Base-by-base conservation (phyloP, 2,888 invertebrate genomes). In the Mellilla xanthometata region DNA sequence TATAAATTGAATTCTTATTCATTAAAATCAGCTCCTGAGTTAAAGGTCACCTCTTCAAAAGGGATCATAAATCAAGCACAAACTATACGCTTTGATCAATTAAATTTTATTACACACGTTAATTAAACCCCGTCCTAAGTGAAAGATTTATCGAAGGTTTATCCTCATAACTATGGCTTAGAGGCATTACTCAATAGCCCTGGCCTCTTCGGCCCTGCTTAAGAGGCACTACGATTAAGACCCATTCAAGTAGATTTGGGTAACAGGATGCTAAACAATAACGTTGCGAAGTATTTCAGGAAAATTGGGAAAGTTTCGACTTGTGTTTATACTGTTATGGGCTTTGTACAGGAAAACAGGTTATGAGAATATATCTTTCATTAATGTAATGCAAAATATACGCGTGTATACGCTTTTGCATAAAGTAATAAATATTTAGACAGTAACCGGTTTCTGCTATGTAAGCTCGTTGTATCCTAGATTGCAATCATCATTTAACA, bases 121-220 rank as follows among this genome's bases (percentile, higher is more conserved):
- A 81, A 87, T 88, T 82, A 87, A 86, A 84, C 73, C 77, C 74
- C 68, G 66, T 72, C 69, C 75, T 74, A 78, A 86, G 80, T 81
- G 84, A 82, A 84, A 85, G 86, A 88, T 87, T 88, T 87, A 88
- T 87, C 74, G 78, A 69, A 77, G 86, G 86, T 85, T 86, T 83
- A 87, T 84, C 82, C 81, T 81, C 81, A 85, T 84, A 86, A 85
- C 82, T 73, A 81, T 70, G 72, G 84, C 79, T 82, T 81, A 79
- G 71, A 60, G 76, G 74, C 73, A 81, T 82, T 79, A 73, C 72
- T 75, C 75, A 81, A 80, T 81, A 71, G 60, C 55, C 60, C 60
- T 57, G 62, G 59, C 69, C 67, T 67, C 62, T 63, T 67, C 58
- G 55, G 65, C 58, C 52, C 59, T 58, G 50, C 54, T 60, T 62